phyloP scores from a whole-genome alignment of 2,113 vertebrate species.

The Heterochromis multidens region DNA sequence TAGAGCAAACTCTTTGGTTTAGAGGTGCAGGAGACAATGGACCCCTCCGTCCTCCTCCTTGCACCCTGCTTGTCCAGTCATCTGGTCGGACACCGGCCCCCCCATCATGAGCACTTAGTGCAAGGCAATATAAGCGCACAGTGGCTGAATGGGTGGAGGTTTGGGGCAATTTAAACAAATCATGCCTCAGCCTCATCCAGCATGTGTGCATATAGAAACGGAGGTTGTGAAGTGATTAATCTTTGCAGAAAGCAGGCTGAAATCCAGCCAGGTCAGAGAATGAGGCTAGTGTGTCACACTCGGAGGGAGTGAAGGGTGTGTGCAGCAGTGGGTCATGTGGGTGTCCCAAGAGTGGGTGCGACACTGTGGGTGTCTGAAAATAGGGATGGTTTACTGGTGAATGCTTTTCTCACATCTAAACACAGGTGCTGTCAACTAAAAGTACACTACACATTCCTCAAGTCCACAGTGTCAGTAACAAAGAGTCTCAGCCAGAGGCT shows the following conservation, averaged over 20 bases:
- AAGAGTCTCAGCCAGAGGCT: background rate
- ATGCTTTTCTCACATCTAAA: constrained; percentile 50
- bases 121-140: background rate
- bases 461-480: constrained; percentile 14
- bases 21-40: constrained; percentile 69
- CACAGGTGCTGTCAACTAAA: constrained; percentile 11
- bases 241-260: background rate
- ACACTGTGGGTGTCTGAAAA: constrained; percentile 48
- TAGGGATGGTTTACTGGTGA: constrained; percentile 44
- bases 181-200: background rate
- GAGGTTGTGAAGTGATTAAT: background rate
- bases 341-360: constrained; percentile 27
- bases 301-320: constrained; percentile 25
- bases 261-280: constrained; percentile 45
- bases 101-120: background rate
- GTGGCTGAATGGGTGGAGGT: background rate
- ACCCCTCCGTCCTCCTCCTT: constrained; percentile 35
- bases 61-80: constrained; percentile 26
- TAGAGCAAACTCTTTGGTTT: constrained; percentile 67
- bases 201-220: background rate
- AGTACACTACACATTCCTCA: constrained; percentile 19
- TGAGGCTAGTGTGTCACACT: constrained; percentile 49
- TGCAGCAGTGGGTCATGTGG: constrained; percentile 16
- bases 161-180: constrained; percentile 6
- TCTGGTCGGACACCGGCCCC: constrained; percentile 51